These are phyloP conservation scores for Byasa hedistus DNA, from an alignment of 2,888 invertebrate species.

Conservation along the genomic window DNA sequence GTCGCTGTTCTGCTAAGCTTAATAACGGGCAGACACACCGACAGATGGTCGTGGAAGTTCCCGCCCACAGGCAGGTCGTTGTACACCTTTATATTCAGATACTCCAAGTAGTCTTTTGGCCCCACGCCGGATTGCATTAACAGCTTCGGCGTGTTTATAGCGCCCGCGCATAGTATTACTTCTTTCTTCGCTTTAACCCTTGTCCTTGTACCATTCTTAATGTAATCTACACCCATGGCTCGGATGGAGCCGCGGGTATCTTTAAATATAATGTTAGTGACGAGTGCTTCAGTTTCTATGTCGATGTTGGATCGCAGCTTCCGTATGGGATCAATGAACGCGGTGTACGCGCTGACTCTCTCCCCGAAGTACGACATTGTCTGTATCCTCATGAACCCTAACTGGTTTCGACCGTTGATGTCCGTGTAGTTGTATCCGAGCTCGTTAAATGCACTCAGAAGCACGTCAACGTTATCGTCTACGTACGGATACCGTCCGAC, in stretches of 20 bases:
- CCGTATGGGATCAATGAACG: conserved; percentile 69
- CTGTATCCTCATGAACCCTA: conserved; percentile 73
- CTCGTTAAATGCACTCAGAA: conserved; percentile 68
- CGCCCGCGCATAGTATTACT: conserved; percentile 67
- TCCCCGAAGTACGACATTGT: conserved; percentile 71
- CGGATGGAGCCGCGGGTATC: conserved; percentile 45
- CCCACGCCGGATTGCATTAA: conserved; percentile 73
- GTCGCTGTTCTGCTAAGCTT: conserved; percentile 62
- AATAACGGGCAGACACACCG: conserved; percentile 69
- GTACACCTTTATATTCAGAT: conserved; percentile 57
- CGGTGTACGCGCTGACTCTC: conserved; percentile 69
- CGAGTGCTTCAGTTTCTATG: conserved; percentile 64
- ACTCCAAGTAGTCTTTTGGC: conserved; percentile 69
- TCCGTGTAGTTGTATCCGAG: conserved; percentile 72
- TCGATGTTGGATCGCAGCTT: conserved; percentile 61
- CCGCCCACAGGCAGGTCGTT: conserved; percentile 67
- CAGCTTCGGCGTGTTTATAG: conserved; percentile 69
- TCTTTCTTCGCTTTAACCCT: conserved; percentile 58
- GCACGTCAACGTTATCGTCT: conserved; percentile 68
- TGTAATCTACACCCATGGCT: conserved; percentile 60
- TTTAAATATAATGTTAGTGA: conserved; percentile 61
- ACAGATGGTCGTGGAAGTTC: conserved; percentile 73
- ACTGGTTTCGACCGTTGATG: conserved; percentile 66
- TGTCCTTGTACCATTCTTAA: conserved; percentile 66
- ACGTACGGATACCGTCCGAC: conserved; percentile 69